Evolutionary conservation across 2,113 vertebrate species (phyloP).

Genomic region (Crocuta crocuta): DNA sequence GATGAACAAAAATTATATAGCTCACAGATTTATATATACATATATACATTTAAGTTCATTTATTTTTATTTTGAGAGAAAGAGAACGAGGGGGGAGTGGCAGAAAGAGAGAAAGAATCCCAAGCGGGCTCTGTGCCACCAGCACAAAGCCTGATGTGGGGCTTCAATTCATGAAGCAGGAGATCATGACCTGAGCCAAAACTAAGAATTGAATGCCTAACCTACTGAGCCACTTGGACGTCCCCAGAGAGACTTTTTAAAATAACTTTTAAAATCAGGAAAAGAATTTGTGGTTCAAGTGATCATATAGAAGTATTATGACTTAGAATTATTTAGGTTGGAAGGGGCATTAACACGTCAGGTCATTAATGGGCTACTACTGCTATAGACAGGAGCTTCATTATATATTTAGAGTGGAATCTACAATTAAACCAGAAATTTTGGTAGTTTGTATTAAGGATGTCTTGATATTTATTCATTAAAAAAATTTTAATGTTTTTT

Average conservation of each 20-base stretch:
- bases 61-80: too few relatives aligned
- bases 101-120: too few relatives aligned
- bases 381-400: neutral
- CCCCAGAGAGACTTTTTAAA: neutral
- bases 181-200: too few relatives aligned
- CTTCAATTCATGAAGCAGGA: too few relatives aligned
- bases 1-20: neutral
- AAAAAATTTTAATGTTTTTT: too few relatives aligned
- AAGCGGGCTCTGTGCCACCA: too few relatives aligned
- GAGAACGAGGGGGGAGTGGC: too few relatives aligned
- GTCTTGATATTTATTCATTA: neutral
- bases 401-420: neutral
- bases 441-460: neutral
- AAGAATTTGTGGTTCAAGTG: slow-evolving; percentile 19
- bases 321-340: slow-evolving; percentile 13
- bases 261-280: slow-evolving; percentile 10
- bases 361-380: neutral
- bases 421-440: neutral
- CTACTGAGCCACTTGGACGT: too few relatives aligned
- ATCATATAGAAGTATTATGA: neutral
- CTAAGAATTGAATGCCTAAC: too few relatives aligned
- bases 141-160: too few relatives aligned
- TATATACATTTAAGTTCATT: too few relatives aligned
- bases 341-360: neutral
- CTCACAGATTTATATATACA: neutral